phyloP scores from a whole-genome alignment of 2,888 invertebrate genomes.

The Polymixis lichenea region DNA sequence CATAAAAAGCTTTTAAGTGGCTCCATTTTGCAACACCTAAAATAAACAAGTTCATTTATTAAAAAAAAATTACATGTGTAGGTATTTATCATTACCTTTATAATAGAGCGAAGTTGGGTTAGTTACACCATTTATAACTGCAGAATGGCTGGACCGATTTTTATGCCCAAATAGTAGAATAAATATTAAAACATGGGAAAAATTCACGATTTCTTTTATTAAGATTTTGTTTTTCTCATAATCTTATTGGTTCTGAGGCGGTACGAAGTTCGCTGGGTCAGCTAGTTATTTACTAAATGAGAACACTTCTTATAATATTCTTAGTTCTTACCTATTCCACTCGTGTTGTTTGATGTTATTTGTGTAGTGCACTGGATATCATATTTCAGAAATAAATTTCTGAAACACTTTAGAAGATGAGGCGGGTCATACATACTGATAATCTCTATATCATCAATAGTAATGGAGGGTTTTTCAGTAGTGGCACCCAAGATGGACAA shows the following conservation, averaged over 20 bases:
- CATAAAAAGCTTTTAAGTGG: slow-evolving; percentile 14
- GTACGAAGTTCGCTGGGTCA: too few relatives aligned
- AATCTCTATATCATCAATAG: slow-evolving; percentile 25
- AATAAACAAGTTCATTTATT: slow-evolving; percentile 16
- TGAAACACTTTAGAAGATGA: slow-evolving; percentile 58
- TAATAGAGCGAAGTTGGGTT: too few relatives aligned
- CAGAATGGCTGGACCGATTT: too few relatives aligned
- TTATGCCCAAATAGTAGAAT: neutral
- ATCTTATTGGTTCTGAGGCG: too few relatives aligned
- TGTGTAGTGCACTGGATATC: slow-evolving; percentile 47
- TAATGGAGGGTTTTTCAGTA: slow-evolving; percentile 31
- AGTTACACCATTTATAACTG: too few relatives aligned
- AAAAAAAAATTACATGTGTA: neutral
- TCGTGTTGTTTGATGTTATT: slow-evolving; percentile 21
- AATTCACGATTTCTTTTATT: too few relatives aligned
- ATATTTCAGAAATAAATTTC: slow-evolving; percentile 59
- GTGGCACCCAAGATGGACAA: slow-evolving; percentile 51
- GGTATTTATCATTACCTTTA: neutral
- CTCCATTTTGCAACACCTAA: slow-evolving; percentile 22
- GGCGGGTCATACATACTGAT: slow-evolving; percentile 51
- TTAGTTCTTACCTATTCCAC: slow-evolving; percentile 19
- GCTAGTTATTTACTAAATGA: slow-evolving; percentile 5
- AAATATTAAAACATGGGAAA: neutral
- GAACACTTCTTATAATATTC: neutral
- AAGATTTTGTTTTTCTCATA: too few relatives aligned